Evolutionary conservation across 2,113 vertebrate species (phyloP).

Genomic region (Mormyrus iriodes): DNA sequence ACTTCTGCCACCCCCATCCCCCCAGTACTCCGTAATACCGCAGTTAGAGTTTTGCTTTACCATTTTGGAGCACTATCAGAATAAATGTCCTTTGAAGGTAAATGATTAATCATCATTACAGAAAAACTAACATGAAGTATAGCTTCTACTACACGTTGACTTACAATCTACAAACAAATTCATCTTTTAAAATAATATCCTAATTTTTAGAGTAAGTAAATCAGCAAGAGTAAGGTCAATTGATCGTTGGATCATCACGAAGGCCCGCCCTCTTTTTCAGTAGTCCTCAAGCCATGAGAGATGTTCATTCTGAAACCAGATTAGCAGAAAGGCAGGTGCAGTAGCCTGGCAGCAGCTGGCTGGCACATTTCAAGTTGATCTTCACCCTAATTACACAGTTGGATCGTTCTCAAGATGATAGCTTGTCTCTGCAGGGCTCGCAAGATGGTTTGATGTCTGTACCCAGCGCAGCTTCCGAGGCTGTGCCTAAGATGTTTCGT

Average conservation of each 20-base stretch:
- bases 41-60: not conserved
- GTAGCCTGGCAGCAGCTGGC: not conserved
- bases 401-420: not conserved
- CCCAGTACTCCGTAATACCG: not conserved
- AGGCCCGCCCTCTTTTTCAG: not conserved
- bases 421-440: not conserved
- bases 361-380: not conserved
- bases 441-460: not conserved
- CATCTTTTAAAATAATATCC: not conserved
- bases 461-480: not conserved
- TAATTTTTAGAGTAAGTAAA: not conserved
- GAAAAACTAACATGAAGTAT: not conserved
- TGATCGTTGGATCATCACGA: not conserved
- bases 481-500: not conserved
- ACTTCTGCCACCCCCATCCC: not conserved
- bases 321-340: not conserved
- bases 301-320: not conserved
- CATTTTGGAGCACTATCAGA: not conserved
- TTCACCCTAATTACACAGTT: constrained; percentile 1
- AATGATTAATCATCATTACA: not conserved
- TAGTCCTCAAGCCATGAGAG: not conserved
- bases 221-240: not conserved
- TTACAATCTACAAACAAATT: not conserved
- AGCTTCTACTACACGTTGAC: not conserved
- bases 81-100: not conserved